A percentile compares a stretch with the other conserved stretches of the same genome.
These are phyloP conservation scores for Xylocopa sonorina DNA, from an alignment of 1,140 invertebrate genomes.

Conservation along the genomic window DNA sequence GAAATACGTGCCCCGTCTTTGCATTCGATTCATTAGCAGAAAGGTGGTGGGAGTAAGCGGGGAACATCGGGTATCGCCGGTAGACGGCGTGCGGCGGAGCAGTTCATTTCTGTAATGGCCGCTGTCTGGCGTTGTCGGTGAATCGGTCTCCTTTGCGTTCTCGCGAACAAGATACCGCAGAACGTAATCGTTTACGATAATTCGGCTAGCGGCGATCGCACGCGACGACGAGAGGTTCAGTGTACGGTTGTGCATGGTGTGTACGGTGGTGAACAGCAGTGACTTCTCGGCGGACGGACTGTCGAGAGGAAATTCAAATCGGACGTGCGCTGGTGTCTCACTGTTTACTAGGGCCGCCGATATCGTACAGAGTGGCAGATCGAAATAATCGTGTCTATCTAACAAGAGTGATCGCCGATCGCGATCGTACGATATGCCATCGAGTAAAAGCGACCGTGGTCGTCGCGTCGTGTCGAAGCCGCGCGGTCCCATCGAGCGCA, in stretches of 20 bases:
- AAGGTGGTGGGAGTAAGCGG: neutral
- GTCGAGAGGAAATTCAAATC: slow-evolving; percentile 48
- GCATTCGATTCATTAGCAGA: slow-evolving; percentile 15
- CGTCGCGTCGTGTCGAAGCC: neutral
- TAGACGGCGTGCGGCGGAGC: slow-evolving; percentile 61
- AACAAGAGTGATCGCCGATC: neutral
- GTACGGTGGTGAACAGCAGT: slow-evolving; percentile 1
- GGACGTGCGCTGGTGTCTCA: slow-evolving; percentile 27
- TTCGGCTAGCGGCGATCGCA: neutral
- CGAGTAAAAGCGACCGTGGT: too few species aligned
- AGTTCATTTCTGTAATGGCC: slow-evolving; percentile 78
- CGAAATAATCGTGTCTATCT: slow-evolving; percentile 8
- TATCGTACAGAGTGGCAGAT: slow-evolving; percentile 18
- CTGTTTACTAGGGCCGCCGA: slow-evolving; percentile 51
- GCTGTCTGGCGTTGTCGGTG: slow-evolving; percentile 78
- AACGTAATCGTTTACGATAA: slow-evolving; percentile 5
- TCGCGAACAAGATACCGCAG: slow-evolving; percentile 19
- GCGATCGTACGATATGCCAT: slow-evolving; percentile 1
- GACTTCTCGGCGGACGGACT: neutral
- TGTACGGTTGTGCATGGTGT: slow-evolving; percentile 7
- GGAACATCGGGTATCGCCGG: slow-evolving; percentile 49
- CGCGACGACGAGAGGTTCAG: slow-evolving; percentile 1
- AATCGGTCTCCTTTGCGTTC: slow-evolving; percentile 53
- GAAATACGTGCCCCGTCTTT: slow-evolving; percentile 8
- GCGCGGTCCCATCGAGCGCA: neutral